Percentiles rank a stretch among this genome's conserved stretches.
These are phyloP conservation scores for Planococcus citri DNA, from an alignment of 1,140 invertebrate species.

Conservation along the genomic window DNA sequence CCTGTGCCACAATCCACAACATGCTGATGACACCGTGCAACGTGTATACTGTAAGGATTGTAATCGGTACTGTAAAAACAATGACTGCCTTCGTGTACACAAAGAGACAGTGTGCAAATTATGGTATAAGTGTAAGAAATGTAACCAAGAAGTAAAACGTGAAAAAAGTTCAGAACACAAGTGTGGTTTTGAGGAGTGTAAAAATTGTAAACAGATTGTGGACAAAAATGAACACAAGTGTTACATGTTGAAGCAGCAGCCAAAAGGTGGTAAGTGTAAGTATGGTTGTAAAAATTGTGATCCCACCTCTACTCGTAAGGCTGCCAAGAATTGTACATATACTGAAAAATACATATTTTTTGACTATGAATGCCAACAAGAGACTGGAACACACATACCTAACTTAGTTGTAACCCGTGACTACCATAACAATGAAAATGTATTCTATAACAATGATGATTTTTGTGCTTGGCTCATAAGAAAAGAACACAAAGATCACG, in stretches of 20 bases:
- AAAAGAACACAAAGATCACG: constrained; percentile 11
- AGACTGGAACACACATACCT: too few relatives aligned
- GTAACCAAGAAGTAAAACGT: neutral
- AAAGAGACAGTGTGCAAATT: neutral
- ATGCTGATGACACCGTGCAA: neutral
- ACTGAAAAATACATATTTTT: constrained; percentile 18
- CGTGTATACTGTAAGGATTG: neutral
- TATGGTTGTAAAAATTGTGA: neutral
- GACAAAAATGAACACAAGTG: constrained; percentile 12
- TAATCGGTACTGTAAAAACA: constrained; percentile 11
- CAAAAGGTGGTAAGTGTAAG: constrained; percentile 18
- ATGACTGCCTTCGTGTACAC: neutral
- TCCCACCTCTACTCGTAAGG: neutral
- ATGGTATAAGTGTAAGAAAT: constrained; percentile 3
- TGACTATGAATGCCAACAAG: too few relatives aligned
- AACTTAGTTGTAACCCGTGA: neutral
- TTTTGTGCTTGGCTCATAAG: too few relatives aligned
- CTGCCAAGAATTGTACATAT: constrained; percentile 10
- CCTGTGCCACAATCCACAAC: neutral
- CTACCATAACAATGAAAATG: neutral
- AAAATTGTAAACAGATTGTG: too few relatives aligned
- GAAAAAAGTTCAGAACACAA: neutral
- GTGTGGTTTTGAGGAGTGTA: constrained; percentile 18
- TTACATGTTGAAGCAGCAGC: neutral
- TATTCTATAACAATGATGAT: constrained; percentile 16